Percentiles rank a stretch among this genome's conserved stretches.
Evolutionary conservation across 2,888 invertebrate species (phyloP).

Genomic region (Iselma pallidipennis): DNA sequence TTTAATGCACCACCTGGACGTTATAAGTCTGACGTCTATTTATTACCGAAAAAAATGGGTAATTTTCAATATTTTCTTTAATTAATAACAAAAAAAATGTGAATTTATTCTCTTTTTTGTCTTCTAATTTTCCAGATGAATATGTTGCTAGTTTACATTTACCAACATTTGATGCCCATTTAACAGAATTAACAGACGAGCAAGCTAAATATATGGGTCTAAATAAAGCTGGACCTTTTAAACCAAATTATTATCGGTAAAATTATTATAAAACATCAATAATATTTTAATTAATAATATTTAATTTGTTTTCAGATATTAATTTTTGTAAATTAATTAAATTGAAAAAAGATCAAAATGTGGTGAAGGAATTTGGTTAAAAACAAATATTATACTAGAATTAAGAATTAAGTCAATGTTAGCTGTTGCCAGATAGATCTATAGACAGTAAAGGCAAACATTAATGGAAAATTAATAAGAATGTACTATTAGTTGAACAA

Average conservation of each 20-base stretch:
- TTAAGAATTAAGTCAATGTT: constrained; percentile 35
- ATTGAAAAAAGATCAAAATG: not conserved
- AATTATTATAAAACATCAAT: not conserved
- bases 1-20: constrained; percentile 94
- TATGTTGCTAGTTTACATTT: constrained; percentile 97
- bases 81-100: constrained; percentile 97
- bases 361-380: constrained; percentile 22
- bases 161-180: constrained; percentile 95
- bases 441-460: constrained; percentile 1
- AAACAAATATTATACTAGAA: constrained; percentile 16
- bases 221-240: constrained; percentile 97
- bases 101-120: too few species aligned
- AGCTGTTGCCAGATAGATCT: constrained; percentile 34
- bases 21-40: constrained; percentile 96
- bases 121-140: constrained; percentile 80
- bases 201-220: constrained; percentile 98
- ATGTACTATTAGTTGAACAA: not conserved
- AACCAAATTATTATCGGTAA: constrained; percentile 97
- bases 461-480: not conserved
- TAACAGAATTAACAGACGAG: constrained; percentile 94
- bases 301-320: not conserved
- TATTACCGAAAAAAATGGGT: constrained; percentile 99
- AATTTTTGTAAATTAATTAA: not conserved
- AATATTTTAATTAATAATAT: not conserved
- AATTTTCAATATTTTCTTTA: constrained; percentile 73